A percentile compares a stretch with the other conserved stretches of the same genome.
These are phyloP conservation scores for Drosophila tsacasi DNA, from an alignment of 1,140 invertebrate genomes.

Conservation along the genomic window DNA sequence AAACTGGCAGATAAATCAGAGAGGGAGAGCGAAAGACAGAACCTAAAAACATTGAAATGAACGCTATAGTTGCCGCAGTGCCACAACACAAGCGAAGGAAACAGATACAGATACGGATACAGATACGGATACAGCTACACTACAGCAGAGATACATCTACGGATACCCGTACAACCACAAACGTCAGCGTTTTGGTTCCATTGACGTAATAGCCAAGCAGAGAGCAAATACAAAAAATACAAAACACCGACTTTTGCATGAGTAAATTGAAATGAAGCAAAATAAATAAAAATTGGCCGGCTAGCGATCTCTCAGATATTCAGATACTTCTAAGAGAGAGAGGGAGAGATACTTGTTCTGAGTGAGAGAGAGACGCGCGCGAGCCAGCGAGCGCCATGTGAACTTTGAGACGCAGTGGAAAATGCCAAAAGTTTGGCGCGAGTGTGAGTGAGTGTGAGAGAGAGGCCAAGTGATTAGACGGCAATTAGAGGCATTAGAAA, in stretches of 20 bases:
- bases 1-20: slow-evolving; percentile 74
- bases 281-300: slow-evolving; percentile 72
- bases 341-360: slow-evolving; percentile 15
- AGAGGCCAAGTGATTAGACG: slow-evolving; percentile 38
- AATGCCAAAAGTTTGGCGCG: slow-evolving; percentile 64
- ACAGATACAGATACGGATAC: slow-evolving; percentile 28
- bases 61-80: slow-evolving; percentile 71
- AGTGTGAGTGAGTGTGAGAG: slow-evolving; percentile 39
- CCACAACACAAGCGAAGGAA: slow-evolving; percentile 28
- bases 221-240: slow-evolving; percentile 13
- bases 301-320: slow-evolving; percentile 53
- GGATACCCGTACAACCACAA: slow-evolving; percentile 48
- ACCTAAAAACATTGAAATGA: slow-evolving; percentile 80
- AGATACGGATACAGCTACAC: slow-evolving; percentile 41
- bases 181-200: slow-evolving; percentile 71
- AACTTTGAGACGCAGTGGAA: slow-evolving; percentile 80
- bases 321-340: slow-evolving; percentile 21
- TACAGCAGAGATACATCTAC: slow-evolving; percentile 19
- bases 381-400: slow-evolving; percentile 56
- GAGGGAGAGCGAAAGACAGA: slow-evolving; percentile 45
- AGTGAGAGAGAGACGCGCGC: slow-evolving; percentile 14
- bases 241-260: slow-evolving; percentile 38
- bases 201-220: slow-evolving; percentile 75
- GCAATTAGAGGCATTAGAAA: slow-evolving; percentile 46
- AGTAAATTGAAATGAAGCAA: slow-evolving; percentile 78